phyloP scores from a whole-genome alignment of 2,888 invertebrate species.

The Himalopsyche tibetana region DNA sequence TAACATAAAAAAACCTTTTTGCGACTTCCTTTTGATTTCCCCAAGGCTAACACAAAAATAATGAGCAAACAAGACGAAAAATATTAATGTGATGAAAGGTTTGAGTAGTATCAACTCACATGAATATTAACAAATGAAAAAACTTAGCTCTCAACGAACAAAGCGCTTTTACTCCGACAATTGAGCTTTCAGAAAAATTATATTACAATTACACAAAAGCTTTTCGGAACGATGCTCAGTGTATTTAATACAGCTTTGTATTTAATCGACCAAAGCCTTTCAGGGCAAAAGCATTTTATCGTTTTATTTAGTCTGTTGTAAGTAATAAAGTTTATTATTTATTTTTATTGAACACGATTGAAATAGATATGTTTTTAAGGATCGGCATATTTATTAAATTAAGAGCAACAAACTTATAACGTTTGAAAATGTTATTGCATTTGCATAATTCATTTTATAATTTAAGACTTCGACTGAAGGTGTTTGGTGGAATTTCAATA shows the following conservation, averaged over 20 bases:
- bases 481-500: too few relatives aligned
- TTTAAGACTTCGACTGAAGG: too few relatives aligned
- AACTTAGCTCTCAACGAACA: constrained; percentile 10
- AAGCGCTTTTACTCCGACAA: neutral
- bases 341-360: too few relatives aligned
- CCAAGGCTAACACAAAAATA: constrained; percentile 60
- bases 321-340: too few relatives aligned
- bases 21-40: constrained; percentile 52
- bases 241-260: neutral
- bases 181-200: constrained; percentile 7
- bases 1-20: neutral
- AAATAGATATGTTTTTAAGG: too few relatives aligned
- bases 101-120: constrained; percentile 44
- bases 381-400: too few relatives aligned
- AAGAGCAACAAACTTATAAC: too few relatives aligned
- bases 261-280: too few relatives aligned
- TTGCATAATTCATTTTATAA: too few relatives aligned
- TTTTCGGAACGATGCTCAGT: neutral
- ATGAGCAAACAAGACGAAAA: constrained; percentile 62
- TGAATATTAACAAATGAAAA: constrained; percentile 26
- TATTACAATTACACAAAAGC: constrained; percentile 18
- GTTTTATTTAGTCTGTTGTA: too few relatives aligned
- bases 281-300: too few relatives aligned
- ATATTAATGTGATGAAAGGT: constrained; percentile 57
- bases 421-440: too few relatives aligned